Percentiles rank a stretch among this genome's conserved stretches.
phyloP scores from a whole-genome alignment of 2,797 vertebrate genomes.

The Philypnodon macrostomus region DNA sequence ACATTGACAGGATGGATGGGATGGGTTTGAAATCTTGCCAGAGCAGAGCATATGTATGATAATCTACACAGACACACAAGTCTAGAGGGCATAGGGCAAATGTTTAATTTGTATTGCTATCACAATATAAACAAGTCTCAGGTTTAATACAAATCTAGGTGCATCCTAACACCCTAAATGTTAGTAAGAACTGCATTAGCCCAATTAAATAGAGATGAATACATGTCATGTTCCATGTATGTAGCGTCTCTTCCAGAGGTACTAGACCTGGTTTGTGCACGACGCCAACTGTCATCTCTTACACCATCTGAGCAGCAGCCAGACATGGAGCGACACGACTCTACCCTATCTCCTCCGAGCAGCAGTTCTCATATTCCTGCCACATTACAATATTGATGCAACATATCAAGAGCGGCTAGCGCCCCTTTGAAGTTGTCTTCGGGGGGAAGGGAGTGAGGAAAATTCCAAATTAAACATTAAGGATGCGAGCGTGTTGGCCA shows the following conservation, averaged over 20 bases:
- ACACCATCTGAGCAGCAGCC: slow-evolving; percentile 63
- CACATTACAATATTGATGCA: slow-evolving; percentile 84
- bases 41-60: no score
- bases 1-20: no score
- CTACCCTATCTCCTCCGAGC: slow-evolving; percentile 77
- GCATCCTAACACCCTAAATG: no score
- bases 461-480: slow-evolving; percentile 83
- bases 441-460: slow-evolving; percentile 71
- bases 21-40: no score
- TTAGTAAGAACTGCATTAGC: no score
- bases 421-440: slow-evolving; percentile 82
- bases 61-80: no score
- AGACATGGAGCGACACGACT: slow-evolving; percentile 64
- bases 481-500: slow-evolving; percentile 78
- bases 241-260: slow-evolving; percentile 41
- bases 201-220: slow-evolving; percentile 47
- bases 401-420: slow-evolving; percentile 78
- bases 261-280: slow-evolving; percentile 28
- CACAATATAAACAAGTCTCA: no score
- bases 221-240: slow-evolving; percentile 36
- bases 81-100: no score
- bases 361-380: slow-evolving; percentile 79
- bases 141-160: no score
- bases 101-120: no score
- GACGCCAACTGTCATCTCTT: slow-evolving; percentile 56